phyloP scores from a whole-genome alignment of 2,888 invertebrate genomes.

The Caenorhabditis afra region DNA sequence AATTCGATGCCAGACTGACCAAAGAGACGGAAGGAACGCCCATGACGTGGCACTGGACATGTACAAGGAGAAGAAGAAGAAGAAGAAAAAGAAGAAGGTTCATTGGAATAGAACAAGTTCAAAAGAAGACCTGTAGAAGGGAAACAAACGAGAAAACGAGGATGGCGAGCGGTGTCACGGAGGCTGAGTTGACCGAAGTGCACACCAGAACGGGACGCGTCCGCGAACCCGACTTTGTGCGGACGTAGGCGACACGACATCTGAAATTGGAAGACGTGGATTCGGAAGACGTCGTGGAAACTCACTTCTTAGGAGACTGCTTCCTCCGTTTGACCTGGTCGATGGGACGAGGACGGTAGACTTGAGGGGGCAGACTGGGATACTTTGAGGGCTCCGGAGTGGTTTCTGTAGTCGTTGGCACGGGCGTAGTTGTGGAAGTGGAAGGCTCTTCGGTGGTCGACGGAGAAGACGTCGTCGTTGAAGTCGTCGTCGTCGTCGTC shows the following conservation, averaged over 20 bases:
- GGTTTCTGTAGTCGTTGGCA: constrained; percentile 54
- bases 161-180: constrained; percentile 8
- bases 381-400: constrained; percentile 36
- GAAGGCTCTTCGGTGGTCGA: constrained; percentile 42
- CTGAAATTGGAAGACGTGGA: too few relatives aligned
- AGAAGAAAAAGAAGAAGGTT: background rate
- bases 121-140: constrained; percentile 42
- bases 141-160: constrained; percentile 41
- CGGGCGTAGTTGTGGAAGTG: constrained; percentile 37
- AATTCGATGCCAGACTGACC: constrained; percentile 48
- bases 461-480: too few relatives aligned
- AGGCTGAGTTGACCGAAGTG: constrained; percentile 13
- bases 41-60: constrained; percentile 20
- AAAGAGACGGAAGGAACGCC: constrained; percentile 20
- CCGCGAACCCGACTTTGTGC: constrained; percentile 54
- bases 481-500: constrained; percentile 23
- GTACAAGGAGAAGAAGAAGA: background rate
- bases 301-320: constrained; percentile 45
- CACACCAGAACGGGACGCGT: constrained; percentile 59
- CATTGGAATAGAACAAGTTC: background rate
- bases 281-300: background rate
- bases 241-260: constrained; percentile 60
- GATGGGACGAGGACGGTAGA: constrained; percentile 49
- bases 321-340: constrained; percentile 52
- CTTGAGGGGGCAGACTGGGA: constrained; percentile 50